phyloP scores from a whole-genome alignment of 2,888 invertebrate species.

The Cephus runcator region DNA sequence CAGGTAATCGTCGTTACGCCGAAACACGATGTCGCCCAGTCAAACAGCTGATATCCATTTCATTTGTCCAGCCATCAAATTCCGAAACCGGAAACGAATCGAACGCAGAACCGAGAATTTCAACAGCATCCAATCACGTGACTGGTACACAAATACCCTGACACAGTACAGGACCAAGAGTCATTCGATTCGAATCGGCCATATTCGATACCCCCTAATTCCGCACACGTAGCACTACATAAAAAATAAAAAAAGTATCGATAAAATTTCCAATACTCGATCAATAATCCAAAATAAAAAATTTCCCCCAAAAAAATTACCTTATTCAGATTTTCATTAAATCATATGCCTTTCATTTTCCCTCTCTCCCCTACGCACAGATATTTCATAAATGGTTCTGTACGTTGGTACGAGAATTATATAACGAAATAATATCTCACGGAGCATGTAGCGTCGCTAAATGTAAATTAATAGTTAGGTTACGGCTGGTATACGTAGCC shows the following conservation, averaged over 20 bases:
- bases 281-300: no score
- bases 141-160: not conserved
- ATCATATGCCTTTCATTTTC: conserved; percentile 11
- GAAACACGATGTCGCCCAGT: conserved; percentile 1
- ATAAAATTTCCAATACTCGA: no score
- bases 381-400: not conserved
- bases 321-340: no score
- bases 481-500: conserved; percentile 21
- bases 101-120: not conserved
- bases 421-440: conserved; percentile 7
- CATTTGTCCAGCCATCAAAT: conserved; percentile 21
- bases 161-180: not conserved
- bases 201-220: conserved; percentile 30
- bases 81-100: conserved; percentile 18
- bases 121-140: not conserved
- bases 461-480: conserved; percentile 32
- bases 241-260: no score
- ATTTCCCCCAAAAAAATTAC: no score
- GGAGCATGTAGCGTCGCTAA: conserved; percentile 16
- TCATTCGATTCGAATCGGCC: conserved; percentile 18
- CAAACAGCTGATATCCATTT: conserved; percentile 17
- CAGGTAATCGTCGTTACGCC: conserved; percentile 6
- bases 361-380: not conserved
- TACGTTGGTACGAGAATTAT: conserved; percentile 19
- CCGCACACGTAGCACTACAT: no score